Evolutionary conservation across 2,797 vertebrate genomes (phyloP).

Genomic region (Acipenser oxyrinchus): DNA sequence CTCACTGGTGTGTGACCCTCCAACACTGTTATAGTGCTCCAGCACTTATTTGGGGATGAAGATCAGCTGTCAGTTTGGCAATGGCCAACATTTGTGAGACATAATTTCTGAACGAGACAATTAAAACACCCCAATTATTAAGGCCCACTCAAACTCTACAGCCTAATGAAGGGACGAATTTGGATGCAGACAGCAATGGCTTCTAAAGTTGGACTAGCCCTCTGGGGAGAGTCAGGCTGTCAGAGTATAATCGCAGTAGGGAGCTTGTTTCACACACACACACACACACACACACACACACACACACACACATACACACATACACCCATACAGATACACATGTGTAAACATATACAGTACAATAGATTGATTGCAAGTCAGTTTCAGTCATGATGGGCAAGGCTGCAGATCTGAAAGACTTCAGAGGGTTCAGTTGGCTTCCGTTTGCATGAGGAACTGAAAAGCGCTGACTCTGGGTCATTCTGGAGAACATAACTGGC

Average conservation of each 20-base stretch:
- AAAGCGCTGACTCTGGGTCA: too few relatives aligned
- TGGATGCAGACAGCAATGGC: constrained; percentile 49
- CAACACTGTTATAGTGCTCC: too few relatives aligned
- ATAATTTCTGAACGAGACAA: constrained; percentile 24
- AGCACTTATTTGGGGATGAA: neutral
- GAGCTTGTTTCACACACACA: neutral
- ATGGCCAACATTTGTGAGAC: constrained; percentile 1
- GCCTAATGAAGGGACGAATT: constrained; percentile 64
- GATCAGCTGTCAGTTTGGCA: neutral
- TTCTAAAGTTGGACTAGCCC: constrained; percentile 44
- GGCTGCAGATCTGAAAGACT: too few relatives aligned
- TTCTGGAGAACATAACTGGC: too few relatives aligned
- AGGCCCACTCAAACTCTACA: constrained; percentile 43
- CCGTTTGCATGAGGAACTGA: too few relatives aligned
- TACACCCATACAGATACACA: neutral
- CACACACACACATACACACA: neutral
- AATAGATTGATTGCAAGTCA: too few relatives aligned
- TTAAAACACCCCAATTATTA: constrained; percentile 49
- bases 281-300: constrained; percentile 1
- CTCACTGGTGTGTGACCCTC: too few relatives aligned
- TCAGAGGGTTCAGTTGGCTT: too few relatives aligned
- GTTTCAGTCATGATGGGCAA: too few relatives aligned
- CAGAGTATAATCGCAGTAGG: constrained; percentile 32
- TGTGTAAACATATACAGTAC: neutral
- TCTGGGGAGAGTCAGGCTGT: constrained; percentile 43